These are phyloP conservation scores for Antheraea mylitta DNA, from an alignment of 1,140 invertebrate species.

Conservation along the genomic window DNA sequence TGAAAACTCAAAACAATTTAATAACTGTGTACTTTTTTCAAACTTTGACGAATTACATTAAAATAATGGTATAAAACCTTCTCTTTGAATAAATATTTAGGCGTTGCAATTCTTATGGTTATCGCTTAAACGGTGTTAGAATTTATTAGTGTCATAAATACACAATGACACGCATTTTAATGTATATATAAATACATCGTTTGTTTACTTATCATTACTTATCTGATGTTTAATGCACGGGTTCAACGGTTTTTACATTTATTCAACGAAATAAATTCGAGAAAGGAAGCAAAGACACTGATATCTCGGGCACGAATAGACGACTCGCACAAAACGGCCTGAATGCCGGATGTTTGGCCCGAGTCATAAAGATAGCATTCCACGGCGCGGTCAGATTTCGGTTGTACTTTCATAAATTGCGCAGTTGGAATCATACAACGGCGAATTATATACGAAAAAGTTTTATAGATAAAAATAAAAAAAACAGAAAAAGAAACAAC, in stretches of 20 bases:
- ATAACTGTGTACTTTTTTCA: too few species aligned
- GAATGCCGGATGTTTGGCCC: conserved; percentile 20
- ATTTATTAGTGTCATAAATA: too few species aligned
- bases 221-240: not conserved
- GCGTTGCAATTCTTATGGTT: too few species aligned
- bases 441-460: not conserved
- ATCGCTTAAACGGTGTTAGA: too few species aligned
- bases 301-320: conserved; percentile 16
- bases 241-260: not conserved
- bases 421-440: conserved; percentile 15
- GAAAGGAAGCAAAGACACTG: conserved; percentile 1
- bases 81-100: too few species aligned
- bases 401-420: conserved; percentile 18
- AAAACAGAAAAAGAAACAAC: not conserved
- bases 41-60: too few species aligned
- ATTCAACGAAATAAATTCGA: conserved; percentile 11
- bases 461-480: not conserved
- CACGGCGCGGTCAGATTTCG: conserved; percentile 17
- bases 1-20: too few species aligned
- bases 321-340: conserved; percentile 4
- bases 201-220: not conserved
- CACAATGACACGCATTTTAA: too few species aligned
- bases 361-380: conserved; percentile 22
- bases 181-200: too few species aligned
- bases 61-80: too few species aligned